phyloP scores from a whole-genome alignment of 1,140 invertebrate species.

The Laupala kohalensis region DNA sequence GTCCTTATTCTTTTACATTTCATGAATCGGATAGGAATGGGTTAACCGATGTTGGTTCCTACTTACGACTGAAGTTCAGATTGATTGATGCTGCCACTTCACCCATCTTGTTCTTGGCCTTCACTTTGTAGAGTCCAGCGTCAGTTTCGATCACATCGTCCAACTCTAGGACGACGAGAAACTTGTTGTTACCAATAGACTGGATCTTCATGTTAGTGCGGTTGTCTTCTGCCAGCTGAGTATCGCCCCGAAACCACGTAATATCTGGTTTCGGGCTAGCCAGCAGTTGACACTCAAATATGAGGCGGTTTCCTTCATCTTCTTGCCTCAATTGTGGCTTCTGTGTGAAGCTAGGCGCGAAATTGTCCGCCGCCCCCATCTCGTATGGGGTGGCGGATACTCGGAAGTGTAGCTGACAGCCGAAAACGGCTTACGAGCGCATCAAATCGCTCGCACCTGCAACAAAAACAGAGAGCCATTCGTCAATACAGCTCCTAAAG shows the following conservation, averaged over 20 bases:
- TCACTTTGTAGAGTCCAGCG: conserved; percentile 93
- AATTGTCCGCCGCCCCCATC: conserved; percentile 80
- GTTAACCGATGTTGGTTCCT: too few species aligned
- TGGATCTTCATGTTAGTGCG: conserved; percentile 77
- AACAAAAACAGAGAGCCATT: neutral
- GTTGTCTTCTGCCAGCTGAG: conserved; percentile 62
- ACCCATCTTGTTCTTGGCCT: conserved; percentile 93
- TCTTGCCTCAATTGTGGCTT: conserved; percentile 92
- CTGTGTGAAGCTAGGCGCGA: conserved; percentile 92
- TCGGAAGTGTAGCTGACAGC: neutral
- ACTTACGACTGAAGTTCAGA: conserved; percentile 96
- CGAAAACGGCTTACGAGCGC: neutral
- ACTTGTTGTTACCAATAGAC: conserved; percentile 71
- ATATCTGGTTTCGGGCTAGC: conserved; percentile 81
- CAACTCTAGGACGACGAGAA: conserved; percentile 79
- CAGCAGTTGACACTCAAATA: conserved; percentile 87
- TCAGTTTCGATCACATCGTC: conserved; percentile 92
- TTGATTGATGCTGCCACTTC: conserved; percentile 97
- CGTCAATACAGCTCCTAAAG: too few species aligned
- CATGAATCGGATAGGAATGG: too few species aligned
- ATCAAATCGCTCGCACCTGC: neutral
- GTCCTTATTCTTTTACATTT: too few species aligned
- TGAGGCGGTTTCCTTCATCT: conserved; percentile 86
- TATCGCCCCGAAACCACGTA: conserved; percentile 80
- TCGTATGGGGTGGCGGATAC: conserved; percentile 4